These are phyloP conservation scores for Pachyseris speciosa DNA, from an alignment of 64 coral and sea anemone genomes.

Conservation along the genomic window DNA sequence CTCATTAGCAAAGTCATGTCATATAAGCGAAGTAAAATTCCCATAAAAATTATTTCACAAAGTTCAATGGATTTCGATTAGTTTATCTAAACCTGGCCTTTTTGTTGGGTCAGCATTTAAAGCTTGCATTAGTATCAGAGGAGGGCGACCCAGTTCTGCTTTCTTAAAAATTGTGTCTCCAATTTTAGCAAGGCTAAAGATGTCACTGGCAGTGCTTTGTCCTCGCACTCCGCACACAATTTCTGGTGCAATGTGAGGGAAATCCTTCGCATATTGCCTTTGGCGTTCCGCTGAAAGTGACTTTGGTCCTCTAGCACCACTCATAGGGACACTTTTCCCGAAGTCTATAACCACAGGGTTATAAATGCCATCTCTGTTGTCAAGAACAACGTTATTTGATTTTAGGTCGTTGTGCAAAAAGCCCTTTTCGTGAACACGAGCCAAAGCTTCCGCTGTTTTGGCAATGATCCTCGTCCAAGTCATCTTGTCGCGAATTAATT, in stretches of 20 bases:
- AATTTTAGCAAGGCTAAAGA: neutral
- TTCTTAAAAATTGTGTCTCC: neutral
- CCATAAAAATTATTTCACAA: no score
- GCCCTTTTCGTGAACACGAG: no score
- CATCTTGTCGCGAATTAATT: no score
- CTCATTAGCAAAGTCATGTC: no score
- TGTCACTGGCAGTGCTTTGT: neutral
- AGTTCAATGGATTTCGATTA: neutral
- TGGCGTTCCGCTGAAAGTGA: neutral
- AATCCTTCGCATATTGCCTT: neutral
- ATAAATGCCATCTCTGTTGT: neutral
- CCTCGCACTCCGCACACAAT: no score
- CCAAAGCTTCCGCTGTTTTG: no score
- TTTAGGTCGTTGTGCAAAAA: no score
- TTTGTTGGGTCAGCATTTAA: neutral
- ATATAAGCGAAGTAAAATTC: no score
- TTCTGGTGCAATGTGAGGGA: constrained; percentile 41
- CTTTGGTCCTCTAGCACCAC: neutral
- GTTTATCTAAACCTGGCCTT: neutral
- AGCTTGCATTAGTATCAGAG: neutral
- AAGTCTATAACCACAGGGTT: constrained; percentile 24
- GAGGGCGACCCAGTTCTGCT: neutral
- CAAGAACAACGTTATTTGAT: no score
- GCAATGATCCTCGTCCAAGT: no score
- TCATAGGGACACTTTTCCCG: neutral